phyloP scores from a whole-genome alignment of 2,888 invertebrate species.

The Erebia ligea region DNA sequence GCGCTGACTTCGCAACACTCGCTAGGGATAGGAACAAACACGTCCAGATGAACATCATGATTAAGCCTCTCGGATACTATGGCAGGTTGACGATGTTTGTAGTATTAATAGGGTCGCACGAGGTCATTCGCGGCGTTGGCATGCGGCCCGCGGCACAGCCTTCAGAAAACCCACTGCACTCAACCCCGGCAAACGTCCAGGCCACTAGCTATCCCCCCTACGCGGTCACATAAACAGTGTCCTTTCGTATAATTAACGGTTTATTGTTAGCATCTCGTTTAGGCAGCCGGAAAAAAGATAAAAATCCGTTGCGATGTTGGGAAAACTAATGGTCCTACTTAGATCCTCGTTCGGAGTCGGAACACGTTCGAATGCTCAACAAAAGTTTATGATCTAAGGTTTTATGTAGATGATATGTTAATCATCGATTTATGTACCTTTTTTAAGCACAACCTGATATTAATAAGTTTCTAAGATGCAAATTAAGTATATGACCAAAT shows the following conservation, averaged over 20 bases:
- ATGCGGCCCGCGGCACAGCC: constrained; percentile 82
- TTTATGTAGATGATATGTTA: constrained; percentile 8
- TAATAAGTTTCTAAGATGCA: neutral
- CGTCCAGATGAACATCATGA: constrained; percentile 70
- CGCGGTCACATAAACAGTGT: constrained; percentile 48
- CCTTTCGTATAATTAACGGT: constrained; percentile 65
- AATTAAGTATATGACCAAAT: constrained; percentile 12
- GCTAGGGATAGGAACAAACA: constrained; percentile 58
- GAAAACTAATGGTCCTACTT: constrained; percentile 61
- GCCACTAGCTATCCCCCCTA: constrained; percentile 62
- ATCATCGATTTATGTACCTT: constrained; percentile 5
- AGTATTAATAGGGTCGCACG: constrained; percentile 80
- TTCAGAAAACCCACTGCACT: constrained; percentile 82
- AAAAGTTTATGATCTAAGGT: constrained; percentile 21
- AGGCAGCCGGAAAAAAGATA: constrained; percentile 54
- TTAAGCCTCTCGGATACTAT: constrained; percentile 68
- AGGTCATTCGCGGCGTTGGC: constrained; percentile 76
- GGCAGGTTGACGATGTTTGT: constrained; percentile 64
- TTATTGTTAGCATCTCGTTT: constrained; percentile 61
- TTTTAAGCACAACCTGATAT: neutral
- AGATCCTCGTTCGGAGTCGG: constrained; percentile 38
- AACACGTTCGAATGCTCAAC: constrained; percentile 33
- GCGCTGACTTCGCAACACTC: constrained; percentile 54
- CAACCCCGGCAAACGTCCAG: constrained; percentile 70
- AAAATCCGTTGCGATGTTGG: constrained; percentile 55